Evolutionary conservation across 2,797 vertebrate genomes (phyloP), one percentile per base, ranked within the genome.

Genomic region (Enteromius fasciolatus): DNA sequence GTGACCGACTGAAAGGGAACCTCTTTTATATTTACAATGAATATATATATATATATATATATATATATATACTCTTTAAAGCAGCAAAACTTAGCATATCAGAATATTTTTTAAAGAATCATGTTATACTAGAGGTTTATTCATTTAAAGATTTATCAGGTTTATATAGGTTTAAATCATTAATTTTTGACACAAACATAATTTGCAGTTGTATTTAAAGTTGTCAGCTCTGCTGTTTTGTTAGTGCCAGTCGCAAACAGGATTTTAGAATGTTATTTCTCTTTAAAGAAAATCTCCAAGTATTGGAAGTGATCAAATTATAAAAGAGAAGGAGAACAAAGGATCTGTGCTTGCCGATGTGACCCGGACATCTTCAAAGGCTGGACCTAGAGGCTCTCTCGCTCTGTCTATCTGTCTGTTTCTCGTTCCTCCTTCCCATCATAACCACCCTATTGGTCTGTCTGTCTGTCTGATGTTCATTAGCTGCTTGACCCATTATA

Each of bases 301-400:
- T 36, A 50, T 18, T 28, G 9, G 46, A 39, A 54, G n/a, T 69
- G n/a, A 41, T 79, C 64, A 54, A 39, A 69, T 79, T 57, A 28
- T 54, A 54, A 79, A 54, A 57, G 20, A 52, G n/a, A 69, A 33
- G 0, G n/a, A 89, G 75, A 75, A 80, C 70, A 82, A 73, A 82
- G 74, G 61, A 50, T 87, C 86, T 86, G 90, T 92, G 86, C 91
- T 89, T 87, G 84, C 81, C 57, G 5, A 7, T 68, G 77, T 89
- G 88, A 90, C 89, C 86, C 63, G 86, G 86, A 82, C 85, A 66
- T 86, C 89, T 90, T 93, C 90, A 92, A 90, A 92, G 85, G 83
- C 84, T 86, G 86, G 84, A 92, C 90, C 88, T 88, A 83, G 86
- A 90, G 89, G 89, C 76, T 46, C 80, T 80, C 44, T 81, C n/a